Conservation (phyloP, 2,888 invertebrate species). For the Epinotia brunnichana region DNA sequence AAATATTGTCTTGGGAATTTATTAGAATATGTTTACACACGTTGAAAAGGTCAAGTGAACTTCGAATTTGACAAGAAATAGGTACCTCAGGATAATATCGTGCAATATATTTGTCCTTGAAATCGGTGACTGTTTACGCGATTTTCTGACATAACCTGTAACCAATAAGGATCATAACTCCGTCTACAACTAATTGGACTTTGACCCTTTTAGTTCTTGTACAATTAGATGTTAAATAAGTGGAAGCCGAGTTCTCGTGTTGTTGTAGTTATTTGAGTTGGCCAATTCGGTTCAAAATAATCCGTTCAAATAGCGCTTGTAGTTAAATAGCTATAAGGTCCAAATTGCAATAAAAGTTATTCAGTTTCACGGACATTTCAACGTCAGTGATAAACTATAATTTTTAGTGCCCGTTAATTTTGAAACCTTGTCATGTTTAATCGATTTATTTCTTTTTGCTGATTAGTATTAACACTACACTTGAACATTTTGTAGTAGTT, state of each 20-base stretch:
- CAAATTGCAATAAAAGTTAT: neutral
- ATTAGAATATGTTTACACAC: neutral
- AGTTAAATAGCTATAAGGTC: neutral
- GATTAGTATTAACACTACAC: neutral
- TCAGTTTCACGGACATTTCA: neutral
- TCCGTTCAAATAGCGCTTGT: neutral
- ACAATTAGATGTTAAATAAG: neutral
- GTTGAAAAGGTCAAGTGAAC: neutral
- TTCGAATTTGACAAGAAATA: neutral
- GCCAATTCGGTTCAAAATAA: neutral
- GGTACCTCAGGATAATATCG: constrained; percentile 1
- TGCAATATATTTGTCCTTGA: neutral
- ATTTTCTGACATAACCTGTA: neutral
- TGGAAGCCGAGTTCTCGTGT: neutral
- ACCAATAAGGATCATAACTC: neutral
- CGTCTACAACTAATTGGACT: neutral
- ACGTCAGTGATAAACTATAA: neutral
- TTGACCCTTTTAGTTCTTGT: neutral
- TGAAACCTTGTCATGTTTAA: neutral
- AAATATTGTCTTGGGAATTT: neutral
- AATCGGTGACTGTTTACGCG: neutral
- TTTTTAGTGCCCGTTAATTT: constrained; percentile 10
- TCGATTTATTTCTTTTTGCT: constrained; percentile 1
- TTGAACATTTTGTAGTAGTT: constrained; percentile 1
- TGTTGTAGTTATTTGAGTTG: neutral